Evolutionary conservation across 2,888 invertebrate species (phyloP).

Genomic region (Lathronympha strigana): DNA sequence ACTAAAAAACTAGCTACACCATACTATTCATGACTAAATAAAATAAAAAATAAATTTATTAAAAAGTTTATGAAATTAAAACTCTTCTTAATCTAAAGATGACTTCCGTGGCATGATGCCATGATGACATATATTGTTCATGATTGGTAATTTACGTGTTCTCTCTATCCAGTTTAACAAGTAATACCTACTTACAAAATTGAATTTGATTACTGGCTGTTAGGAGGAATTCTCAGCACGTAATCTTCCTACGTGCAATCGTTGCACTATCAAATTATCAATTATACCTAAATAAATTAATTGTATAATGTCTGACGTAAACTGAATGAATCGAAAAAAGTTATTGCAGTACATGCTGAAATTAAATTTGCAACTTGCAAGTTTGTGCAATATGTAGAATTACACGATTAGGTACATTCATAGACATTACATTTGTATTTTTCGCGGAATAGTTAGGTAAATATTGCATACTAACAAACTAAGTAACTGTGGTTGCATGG

Average conservation of each 20-base stretch:
- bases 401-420: neutral
- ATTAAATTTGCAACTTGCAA: conserved; percentile 13
- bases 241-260: conserved; percentile 24
- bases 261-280: conserved; percentile 19
- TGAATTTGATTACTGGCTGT: neutral
- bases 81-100: too few relatives aligned
- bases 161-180: too few relatives aligned
- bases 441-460: too few relatives aligned
- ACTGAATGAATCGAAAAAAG: neutral
- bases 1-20: too few relatives aligned
- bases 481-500: too few relatives aligned
- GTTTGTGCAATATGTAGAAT: neutral
- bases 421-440: neutral
- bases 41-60: too few relatives aligned
- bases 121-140: too few relatives aligned
- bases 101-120: too few relatives aligned
- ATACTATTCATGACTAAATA: too few relatives aligned
- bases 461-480: too few relatives aligned
- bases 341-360: conserved; percentile 1
- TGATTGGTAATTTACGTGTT: too few relatives aligned
- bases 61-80: too few relatives aligned
- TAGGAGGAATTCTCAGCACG: conserved; percentile 6
- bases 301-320: neutral
- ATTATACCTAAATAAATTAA: conserved; percentile 7
- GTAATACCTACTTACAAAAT: conserved; percentile 14